Percentiles rank a stretch among this genome's conserved stretches.
Conservation (phyloP, 2,797 vertebrate genomes). For the Enteromius viviparus region DNA sequence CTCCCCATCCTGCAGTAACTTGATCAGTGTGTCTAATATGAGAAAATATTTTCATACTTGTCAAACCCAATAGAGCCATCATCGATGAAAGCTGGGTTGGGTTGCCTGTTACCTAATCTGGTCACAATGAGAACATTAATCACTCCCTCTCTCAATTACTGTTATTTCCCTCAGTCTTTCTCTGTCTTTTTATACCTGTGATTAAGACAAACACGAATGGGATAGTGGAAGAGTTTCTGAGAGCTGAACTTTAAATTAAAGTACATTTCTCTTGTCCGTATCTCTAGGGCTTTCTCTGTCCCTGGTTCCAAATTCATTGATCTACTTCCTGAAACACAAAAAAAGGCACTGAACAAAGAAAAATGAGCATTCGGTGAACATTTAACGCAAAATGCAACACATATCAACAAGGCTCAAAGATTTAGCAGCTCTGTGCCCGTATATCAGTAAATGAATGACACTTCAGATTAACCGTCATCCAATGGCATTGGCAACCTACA, state of each 20-base stretch:
- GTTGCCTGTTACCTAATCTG: constrained; percentile 67
- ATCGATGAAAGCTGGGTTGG: constrained; percentile 50
- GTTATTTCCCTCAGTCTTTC: constrained; percentile 38
- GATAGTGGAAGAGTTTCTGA: constrained; percentile 57
- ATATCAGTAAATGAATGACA: not conserved
- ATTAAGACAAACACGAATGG: constrained; percentile 25
- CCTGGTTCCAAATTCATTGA: constrained; percentile 62
- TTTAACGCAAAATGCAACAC: not conserved
- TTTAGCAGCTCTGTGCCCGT: not conserved
- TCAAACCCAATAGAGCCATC: constrained; percentile 63
- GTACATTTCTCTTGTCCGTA: constrained; percentile 9
- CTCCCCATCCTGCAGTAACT: constrained; percentile 61
- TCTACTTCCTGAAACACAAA: constrained; percentile 38
- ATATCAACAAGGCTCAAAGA: not conserved
- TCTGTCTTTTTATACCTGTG: constrained; percentile 18
- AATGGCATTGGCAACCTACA: not conserved
- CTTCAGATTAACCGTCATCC: not conserved
- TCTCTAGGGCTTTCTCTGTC: constrained; percentile 46
- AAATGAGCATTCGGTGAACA: not conserved
- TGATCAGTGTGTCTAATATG: constrained; percentile 60
- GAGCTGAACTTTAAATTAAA: constrained; percentile 65
- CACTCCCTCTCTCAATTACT: constrained; percentile 41
- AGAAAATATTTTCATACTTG: constrained; percentile 63
- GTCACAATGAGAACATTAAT: constrained; percentile 72
- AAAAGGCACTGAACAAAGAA: constrained; percentile 40